Evolutionary conservation across 2,797 vertebrate genomes (phyloP).

Genomic region (Sitta carolinensis): DNA sequence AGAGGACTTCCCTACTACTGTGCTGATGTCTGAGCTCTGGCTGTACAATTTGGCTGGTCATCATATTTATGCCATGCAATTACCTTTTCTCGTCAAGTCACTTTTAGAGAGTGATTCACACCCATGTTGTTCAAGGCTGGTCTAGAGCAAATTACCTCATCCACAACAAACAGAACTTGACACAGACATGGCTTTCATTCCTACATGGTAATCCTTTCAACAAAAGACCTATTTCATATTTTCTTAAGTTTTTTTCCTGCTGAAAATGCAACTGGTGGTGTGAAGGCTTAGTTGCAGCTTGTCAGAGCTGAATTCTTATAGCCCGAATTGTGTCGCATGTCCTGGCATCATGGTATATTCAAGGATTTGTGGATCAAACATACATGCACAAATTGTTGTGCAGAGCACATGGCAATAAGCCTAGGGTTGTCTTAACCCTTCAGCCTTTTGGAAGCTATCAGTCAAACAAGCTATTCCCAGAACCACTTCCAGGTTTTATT

Average conservation of each 20-base stretch:
- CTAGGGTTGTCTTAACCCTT: not conserved
- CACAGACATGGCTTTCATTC: not conserved
- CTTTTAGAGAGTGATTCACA: not conserved
- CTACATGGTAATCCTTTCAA: not conserved
- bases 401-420: not conserved
- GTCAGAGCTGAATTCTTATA: not conserved
- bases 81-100: not conserved
- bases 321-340: not conserved
- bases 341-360: not conserved
- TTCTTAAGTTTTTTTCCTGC: not conserved
- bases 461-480: not conserved
- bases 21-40: not conserved
- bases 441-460: not conserved
- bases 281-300: not conserved
- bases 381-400: not conserved
- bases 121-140: not conserved
- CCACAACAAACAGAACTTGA: not conserved
- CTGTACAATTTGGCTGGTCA: not conserved
- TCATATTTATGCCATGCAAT: not conserved
- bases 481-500: not conserved
- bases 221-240: not conserved
- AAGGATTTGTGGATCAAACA: not conserved
- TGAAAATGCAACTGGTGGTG: not conserved
- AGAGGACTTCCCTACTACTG: not conserved
- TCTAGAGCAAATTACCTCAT: not conserved